These are phyloP conservation scores for Hypanus sabinus DNA, from an alignment of 2,113 vertebrate genomes.

Conservation along the genomic window DNA sequence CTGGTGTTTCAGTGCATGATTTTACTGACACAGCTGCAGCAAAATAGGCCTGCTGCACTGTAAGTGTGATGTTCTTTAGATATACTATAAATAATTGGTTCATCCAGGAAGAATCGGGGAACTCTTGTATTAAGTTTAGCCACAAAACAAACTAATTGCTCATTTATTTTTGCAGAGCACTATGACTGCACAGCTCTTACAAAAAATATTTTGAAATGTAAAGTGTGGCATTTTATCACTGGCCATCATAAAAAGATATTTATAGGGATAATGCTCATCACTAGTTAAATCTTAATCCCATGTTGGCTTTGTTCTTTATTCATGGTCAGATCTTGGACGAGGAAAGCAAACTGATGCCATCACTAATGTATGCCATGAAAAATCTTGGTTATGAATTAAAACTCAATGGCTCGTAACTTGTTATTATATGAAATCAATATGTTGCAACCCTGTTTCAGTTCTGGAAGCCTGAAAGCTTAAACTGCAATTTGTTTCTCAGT, in stretches of 20 bases:
- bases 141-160: not conserved
- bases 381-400: not conserved
- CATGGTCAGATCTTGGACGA: not conserved
- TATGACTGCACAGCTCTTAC: not conserved
- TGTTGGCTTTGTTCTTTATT: not conserved
- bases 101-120: not conserved
- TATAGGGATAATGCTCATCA: not conserved
- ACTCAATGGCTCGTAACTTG: not conserved
- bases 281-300: not conserved
- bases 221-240: not conserved
- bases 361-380: not conserved
- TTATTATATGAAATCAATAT: not conserved
- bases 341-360: not conserved
- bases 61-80: not conserved
- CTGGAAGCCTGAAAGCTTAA: not conserved
- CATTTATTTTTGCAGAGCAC: not conserved
- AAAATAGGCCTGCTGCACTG: not conserved
- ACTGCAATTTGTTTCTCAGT: not conserved
- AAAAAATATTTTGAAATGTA: not conserved
- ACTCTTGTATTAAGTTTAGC: not conserved
- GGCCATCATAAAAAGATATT: not conserved
- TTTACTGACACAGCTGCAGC: not conserved
- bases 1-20: not conserved
- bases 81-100: not conserved
- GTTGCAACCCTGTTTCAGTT: not conserved